A percentile compares a stretch with the other conserved stretches of the same genome.
Evolutionary conservation across 1,140 invertebrate genomes (phyloP).

Genomic region (Globodera ellingtonae): DNA sequence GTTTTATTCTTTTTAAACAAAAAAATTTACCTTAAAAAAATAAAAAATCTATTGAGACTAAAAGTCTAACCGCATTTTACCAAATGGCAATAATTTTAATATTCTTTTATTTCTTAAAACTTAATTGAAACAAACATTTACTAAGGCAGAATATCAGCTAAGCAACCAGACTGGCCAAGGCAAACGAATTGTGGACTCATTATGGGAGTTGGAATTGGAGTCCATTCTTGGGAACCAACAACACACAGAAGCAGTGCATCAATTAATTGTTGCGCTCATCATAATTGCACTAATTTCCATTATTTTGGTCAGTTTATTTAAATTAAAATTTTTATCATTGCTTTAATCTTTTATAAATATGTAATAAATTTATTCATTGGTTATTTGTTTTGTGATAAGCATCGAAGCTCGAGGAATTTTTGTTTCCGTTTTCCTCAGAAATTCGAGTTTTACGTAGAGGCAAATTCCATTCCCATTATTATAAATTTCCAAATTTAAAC

Average conservation of each 20-base stretch:
- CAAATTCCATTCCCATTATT: too few relatives aligned
- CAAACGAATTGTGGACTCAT: conserved; percentile 3
- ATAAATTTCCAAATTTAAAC: too few relatives aligned
- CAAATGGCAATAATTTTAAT: background rate
- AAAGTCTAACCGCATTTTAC: too few relatives aligned
- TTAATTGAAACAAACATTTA: background rate
- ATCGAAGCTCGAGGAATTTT: too few relatives aligned
- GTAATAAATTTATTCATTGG: too few relatives aligned
- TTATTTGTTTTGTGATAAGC: too few relatives aligned
- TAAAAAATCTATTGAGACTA: too few relatives aligned
- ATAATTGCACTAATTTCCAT: conserved; percentile 33
- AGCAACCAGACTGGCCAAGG: conserved; percentile 5
- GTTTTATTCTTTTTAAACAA: too few relatives aligned
- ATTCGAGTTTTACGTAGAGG: too few relatives aligned
- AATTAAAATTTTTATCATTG: background rate
- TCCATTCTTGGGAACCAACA: background rate
- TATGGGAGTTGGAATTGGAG: conserved; percentile 15
- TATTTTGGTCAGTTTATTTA: conserved; percentile 25
- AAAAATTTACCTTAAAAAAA: too few relatives aligned
- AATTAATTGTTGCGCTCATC: conserved; percentile 27
- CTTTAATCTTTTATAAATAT: background rate
- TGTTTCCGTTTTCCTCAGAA: too few relatives aligned
- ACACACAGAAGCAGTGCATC: conserved; percentile 30
- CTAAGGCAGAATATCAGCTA: conserved; percentile 2
- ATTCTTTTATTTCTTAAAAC: background rate